These are phyloP conservation scores for Cichladusa arquata DNA, from an alignment of 2,113 vertebrate species.

Conservation along the genomic window DNA sequence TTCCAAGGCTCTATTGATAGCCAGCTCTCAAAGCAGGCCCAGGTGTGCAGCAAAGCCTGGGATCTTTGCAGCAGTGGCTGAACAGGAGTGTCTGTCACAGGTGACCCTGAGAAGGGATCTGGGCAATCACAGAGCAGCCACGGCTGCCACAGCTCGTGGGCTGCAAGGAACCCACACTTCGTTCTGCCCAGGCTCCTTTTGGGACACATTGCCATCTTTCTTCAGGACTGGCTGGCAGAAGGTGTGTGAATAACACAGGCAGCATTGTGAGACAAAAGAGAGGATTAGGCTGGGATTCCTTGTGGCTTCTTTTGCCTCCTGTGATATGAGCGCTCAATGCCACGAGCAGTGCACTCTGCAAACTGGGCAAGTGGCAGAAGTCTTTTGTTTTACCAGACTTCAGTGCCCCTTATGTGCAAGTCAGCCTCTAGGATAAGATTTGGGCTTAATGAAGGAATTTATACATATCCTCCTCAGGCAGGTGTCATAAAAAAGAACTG, in stretches of 20 bases:
- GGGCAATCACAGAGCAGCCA: neutral
- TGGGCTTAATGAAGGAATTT: neutral
- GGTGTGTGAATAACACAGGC: too few species aligned
- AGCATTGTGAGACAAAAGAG: neutral
- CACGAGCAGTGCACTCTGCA: rapidly evolving
- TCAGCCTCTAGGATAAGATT: neutral
- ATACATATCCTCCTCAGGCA: neutral
- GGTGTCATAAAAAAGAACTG: neutral
- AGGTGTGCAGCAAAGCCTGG: neutral
- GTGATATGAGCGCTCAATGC: rapidly evolving
- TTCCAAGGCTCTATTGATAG: neutral
- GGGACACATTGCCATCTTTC: neutral
- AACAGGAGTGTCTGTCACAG: neutral
- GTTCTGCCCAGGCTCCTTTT: neutral
- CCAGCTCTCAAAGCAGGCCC: neutral
- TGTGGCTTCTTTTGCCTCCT: neutral
- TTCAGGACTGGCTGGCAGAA: neutral
- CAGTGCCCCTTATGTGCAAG: neutral
- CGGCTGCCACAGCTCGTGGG: neutral
- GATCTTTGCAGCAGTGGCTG: neutral
- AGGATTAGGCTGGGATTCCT: neutral
- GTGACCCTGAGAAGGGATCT: neutral
- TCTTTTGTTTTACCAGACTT: neutral
- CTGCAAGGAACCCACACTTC: rapidly evolving
- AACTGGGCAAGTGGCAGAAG: neutral